Evolutionary conservation across 2,888 invertebrate species (phyloP).

Genomic region (Agrotis puta): DNA sequence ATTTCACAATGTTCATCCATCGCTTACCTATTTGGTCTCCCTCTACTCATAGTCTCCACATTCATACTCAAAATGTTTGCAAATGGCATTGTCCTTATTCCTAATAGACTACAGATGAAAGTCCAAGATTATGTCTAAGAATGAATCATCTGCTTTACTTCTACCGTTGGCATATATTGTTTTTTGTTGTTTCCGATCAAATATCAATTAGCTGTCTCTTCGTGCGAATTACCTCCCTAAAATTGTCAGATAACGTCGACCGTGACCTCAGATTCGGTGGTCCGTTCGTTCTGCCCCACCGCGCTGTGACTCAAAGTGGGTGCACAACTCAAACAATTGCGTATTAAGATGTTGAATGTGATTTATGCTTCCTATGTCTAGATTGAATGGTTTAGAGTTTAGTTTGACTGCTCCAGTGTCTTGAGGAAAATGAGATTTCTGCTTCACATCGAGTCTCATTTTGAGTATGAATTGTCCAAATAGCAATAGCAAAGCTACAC

Average conservation of each 20-base stretch:
- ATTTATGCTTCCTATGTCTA: conserved; percentile 63
- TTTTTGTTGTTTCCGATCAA: background rate
- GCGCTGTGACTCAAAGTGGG: conserved; percentile 56
- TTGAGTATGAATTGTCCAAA: background rate
- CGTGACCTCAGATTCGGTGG: conserved; percentile 40
- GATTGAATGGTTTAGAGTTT: conserved; percentile 47
- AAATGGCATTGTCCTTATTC: too few relatives aligned
- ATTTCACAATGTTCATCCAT: too few relatives aligned
- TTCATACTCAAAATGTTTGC: too few relatives aligned
- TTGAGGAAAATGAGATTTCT: conserved; percentile 23
- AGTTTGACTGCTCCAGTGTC: conserved; percentile 11
- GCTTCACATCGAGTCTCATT: background rate
- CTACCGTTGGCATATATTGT: background rate
- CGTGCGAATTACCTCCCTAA: background rate
- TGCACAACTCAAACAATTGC: conserved; percentile 61
- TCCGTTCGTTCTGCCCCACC: conserved; percentile 36
- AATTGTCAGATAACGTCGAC: conserved; percentile 3
- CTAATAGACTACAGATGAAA: too few relatives aligned
- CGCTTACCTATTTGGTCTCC: too few relatives aligned
- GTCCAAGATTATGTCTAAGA: too few relatives aligned
- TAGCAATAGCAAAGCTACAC: background rate
- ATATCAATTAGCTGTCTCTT: background rate
- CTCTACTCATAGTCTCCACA: too few relatives aligned
- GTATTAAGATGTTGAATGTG: conserved; percentile 63
- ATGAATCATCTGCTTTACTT: too few relatives aligned